Evolutionary conservation across 35 echinoderm and acorn worm genomes (phyloP).

Genomic region (Holothuria glaberrima): DNA sequence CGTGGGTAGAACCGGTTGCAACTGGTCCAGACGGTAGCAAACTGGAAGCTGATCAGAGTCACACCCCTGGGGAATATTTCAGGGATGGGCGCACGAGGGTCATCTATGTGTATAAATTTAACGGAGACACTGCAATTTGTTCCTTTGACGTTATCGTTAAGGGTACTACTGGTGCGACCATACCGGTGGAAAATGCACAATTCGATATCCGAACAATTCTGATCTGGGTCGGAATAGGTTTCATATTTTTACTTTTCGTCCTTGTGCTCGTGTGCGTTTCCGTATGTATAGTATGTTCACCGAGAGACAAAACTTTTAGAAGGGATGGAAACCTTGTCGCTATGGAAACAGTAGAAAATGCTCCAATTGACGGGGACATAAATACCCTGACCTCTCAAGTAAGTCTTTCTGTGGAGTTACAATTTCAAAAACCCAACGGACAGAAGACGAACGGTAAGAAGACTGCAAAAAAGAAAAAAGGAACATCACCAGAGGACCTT

Average conservation of each 20-base stretch:
- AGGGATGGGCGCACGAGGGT: neutral
- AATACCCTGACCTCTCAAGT: constrained; percentile 38
- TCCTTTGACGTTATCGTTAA: constrained; percentile 31
- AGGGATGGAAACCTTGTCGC: constrained; percentile 33
- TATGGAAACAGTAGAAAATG: constrained; percentile 26
- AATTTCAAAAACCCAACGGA: constrained; percentile 1
- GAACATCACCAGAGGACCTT: neutral
- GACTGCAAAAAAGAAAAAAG: constrained; percentile 5
- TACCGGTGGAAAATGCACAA: neutral
- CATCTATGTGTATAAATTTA: constrained; percentile 36
- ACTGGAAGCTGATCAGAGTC: constrained; percentile 26
- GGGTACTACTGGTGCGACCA: neutral
- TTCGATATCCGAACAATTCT: neutral
- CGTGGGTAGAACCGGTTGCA: constrained; percentile 39
- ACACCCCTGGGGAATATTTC: constrained; percentile 16
- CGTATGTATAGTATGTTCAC: neutral
- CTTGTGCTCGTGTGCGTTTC: neutral
- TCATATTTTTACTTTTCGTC: neutral
- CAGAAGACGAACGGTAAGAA: neutral
- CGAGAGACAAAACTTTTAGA: neutral
- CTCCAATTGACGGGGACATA: neutral
- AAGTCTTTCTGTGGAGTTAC: constrained; percentile 8
- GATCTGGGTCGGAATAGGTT: constrained; percentile 15
- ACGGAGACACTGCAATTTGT: constrained; percentile 15
- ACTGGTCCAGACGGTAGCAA: neutral